phyloP scores from a whole-genome alignment of 2,797 vertebrate species.

The Gobionotothen gibberifrons region DNA sequence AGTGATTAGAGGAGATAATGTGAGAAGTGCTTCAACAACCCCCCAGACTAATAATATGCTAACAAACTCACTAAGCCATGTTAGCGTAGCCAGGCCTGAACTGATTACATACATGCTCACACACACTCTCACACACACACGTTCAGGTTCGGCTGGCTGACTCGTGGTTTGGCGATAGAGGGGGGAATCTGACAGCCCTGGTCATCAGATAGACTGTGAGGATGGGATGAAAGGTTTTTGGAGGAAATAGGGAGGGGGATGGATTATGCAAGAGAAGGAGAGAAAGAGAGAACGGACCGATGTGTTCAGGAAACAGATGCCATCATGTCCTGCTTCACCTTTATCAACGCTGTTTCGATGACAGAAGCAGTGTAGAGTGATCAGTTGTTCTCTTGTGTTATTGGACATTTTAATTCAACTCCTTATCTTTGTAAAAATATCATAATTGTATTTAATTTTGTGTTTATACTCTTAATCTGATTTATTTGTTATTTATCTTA shows the following conservation, averaged over 20 bases:
- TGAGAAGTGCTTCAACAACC: slow-evolving; percentile 73
- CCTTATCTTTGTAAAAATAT: too few relatives aligned
- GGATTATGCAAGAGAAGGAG: not conserved
- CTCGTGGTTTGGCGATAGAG: slow-evolving; percentile 43
- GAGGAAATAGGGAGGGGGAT: slow-evolving; percentile 28
- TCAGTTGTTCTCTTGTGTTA: slow-evolving; percentile 1
- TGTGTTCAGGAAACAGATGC: slow-evolving; percentile 45
- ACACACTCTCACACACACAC: slow-evolving; percentile 34
- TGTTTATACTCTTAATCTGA: too few relatives aligned
- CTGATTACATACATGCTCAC: slow-evolving; percentile 54
- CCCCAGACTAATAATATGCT: slow-evolving; percentile 74
- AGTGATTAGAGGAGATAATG: slow-evolving; percentile 75
- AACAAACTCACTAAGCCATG: slow-evolving; percentile 73
- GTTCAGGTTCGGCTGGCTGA: slow-evolving; percentile 60
- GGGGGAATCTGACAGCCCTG: slow-evolving; percentile 43
- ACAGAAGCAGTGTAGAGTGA: slow-evolving; percentile 58
- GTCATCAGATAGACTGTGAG: slow-evolving; percentile 63
- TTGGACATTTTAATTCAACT: too few relatives aligned
- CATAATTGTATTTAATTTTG: too few relatives aligned
- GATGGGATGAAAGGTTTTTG: slow-evolving; percentile 42
- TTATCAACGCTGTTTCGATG: slow-evolving; percentile 49
- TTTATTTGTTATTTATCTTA: too few relatives aligned
- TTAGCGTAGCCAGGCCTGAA: slow-evolving; percentile 74
- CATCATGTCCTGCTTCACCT: slow-evolving; percentile 60
- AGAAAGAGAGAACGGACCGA: slow-evolving; percentile 18